Base-by-base conservation (phyloP, 2,113 vertebrate genomes). In the Seriola rivoliana region DNA sequence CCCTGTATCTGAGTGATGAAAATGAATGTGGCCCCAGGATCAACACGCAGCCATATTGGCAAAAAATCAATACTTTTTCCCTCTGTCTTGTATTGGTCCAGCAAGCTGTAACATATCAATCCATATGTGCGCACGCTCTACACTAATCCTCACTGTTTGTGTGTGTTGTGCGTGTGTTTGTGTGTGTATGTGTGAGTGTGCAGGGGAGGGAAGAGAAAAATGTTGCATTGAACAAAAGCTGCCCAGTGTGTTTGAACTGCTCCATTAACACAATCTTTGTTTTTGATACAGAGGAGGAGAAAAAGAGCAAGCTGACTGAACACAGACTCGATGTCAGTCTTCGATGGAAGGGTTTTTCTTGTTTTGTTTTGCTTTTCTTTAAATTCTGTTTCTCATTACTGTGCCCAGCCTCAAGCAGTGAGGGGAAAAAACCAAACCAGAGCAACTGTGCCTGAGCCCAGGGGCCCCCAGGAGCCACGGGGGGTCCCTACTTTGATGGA, bases 401-500 rank as follows among this genome's bases (percentile, higher is more conserved):
- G 87, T 70, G 75, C 82, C 44, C 62, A 88, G 90, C 92, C 91
- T 83, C 81, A 80, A 93, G 89, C 89, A 87, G 82, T 87, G 75
- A 88, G 80, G 79, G 68, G 84, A 85, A 79, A 71, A 86, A 87
- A 40, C 50, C 16, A 11, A 88, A 85, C 81, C 84, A 85, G 87
- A 88, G 86, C 88, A 92, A 91, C 89, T 88, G 85, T 83, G 90
- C 71, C 87, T 89, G 88, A 92, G 92, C 92, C 92, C 81, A 84
- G 91, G 91, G 93, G 88, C 92, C 89, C 85, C 85, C 70, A 86
- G 75, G 89, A 94, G 89, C 92, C 87, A 88, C 67, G 55, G 93
- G 93, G 94, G 92, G 92, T 91, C 89, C 91, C 85, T 83, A 91
- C 93, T 95, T 94, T 94, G 92, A 94, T 94, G 93, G 90, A 93